These are phyloP conservation scores for Asarcornis scutulata DNA, from an alignment of 2,113 vertebrate genomes.

Conservation along the genomic window DNA sequence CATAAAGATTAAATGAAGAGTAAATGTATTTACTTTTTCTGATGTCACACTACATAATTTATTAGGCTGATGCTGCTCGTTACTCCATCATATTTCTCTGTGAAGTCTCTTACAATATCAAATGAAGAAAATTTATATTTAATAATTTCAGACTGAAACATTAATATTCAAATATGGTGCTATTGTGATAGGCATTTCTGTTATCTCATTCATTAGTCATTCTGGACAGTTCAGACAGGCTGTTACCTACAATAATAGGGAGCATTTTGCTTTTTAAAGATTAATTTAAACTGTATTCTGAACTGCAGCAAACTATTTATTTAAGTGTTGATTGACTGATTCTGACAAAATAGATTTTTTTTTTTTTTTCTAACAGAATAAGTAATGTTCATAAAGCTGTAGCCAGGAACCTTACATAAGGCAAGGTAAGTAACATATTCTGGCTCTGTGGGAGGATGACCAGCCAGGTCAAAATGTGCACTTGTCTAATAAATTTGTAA, in stretches of 20 bases:
- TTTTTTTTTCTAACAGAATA: background rate
- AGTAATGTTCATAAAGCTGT: background rate
- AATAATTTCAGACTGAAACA: background rate
- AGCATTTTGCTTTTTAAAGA: slow-evolving; percentile 32
- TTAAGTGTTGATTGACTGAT: slow-evolving; percentile 13
- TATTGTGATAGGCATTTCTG: slow-evolving; percentile 52
- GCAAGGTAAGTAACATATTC: background rate
- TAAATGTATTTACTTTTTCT: slow-evolving; percentile 8
- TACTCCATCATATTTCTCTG: background rate
- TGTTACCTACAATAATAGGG: slow-evolving; percentile 15
- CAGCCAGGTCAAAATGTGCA: background rate
- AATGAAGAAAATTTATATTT: slow-evolving; percentile 15
- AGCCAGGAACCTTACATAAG: background rate
- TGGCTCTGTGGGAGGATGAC: background rate
- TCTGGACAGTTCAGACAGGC: slow-evolving; percentile 58
- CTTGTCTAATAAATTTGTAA: background rate
- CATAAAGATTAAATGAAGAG: background rate
- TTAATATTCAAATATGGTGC: slow-evolving; percentile 57
- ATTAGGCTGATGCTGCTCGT: slow-evolving; percentile 14
- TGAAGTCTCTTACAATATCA: slow-evolving; percentile 1
- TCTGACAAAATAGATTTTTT: background rate
- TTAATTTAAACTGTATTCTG: background rate
- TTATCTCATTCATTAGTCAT: slow-evolving; percentile 66
- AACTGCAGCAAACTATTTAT: background rate
- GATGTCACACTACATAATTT: slow-evolving; percentile 3